Base-by-base conservation (phyloP, 2,888 invertebrate genomes). In the Callyntrura guangdongensis region DNA sequence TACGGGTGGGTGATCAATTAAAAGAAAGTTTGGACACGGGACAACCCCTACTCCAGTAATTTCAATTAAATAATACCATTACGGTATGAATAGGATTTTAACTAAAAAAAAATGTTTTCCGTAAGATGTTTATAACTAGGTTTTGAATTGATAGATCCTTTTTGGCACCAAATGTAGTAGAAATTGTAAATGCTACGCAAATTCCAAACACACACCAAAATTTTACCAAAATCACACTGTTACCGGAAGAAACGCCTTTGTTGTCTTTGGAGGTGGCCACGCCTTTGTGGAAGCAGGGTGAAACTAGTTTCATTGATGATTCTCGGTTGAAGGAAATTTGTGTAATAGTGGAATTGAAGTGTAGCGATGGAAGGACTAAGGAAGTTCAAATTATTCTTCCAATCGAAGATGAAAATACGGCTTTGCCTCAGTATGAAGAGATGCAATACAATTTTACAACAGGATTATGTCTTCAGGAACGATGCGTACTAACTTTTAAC, bases 331-430 rank as follows among this genome's bases (percentile, higher is more conserved):
- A 67, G 36, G 74, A 47, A 11, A 69, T 92, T 0, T 22, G 25
- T 0, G 17, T 83, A 1, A 14, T 9, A 0, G 36, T 85, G 25
- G 25, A 53, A 4, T 47, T 92, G 20, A 22, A 56, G 47, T 92
- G 92, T 49, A 12, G 36, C 11, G 92, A 92, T 74, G 90, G 92
- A 17, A 47, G 47, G 9, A 5, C 4, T 0, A 92, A 92, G 72
- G 45, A 20, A 11, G 77, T 91, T 0, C 22, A 45, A 4, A 77
- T 92, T 59, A 25, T 59, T 9, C 53, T 92, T 17, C 88, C 88
- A n/a, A 91, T 92, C 1, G 56, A 14, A 14, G 92, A 92, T 36
- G 84, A 90, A 45, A 92, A 92, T 25, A 91, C 92, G 14, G 77
- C 91, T 77, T 36, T 47, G 3, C 92, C 92, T 1, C 5, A 17